Base-by-base conservation (phyloP, 1,140 invertebrate species). In the Sinella curviseta region DNA sequence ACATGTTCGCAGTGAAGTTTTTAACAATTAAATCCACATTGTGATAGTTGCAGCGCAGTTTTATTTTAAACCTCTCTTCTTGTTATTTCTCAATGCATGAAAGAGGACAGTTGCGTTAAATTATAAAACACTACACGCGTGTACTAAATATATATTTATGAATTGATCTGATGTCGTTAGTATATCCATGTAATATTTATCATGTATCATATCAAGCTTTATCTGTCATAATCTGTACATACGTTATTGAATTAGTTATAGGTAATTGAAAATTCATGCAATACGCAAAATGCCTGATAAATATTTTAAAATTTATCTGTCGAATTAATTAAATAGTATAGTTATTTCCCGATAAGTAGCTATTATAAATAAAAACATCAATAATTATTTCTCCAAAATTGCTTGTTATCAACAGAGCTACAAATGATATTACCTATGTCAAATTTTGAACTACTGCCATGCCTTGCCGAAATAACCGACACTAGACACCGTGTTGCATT, bases 191-290 rank as follows among this genome's bases (percentile, higher is more conserved):
- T 16, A n/a, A 60, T 26, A 60, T n/a, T 60, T 60, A 60, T n/a
- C 57, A 4, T 60, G 57, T 60, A 60, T 60, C 57, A 60, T 60
- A 60, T 60, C 57, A 60, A 60, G 57, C 57, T 60, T 26, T 60
- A 17, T 3, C 57, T 60, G 57, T 60, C 14, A 60, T 26, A 60
- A 17, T 14, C 14, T 60, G 57, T 60, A 26, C 12, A 60, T 60
- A 60, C 57, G 4, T n/a, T 12, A 26, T 60, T 8, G 4, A 60
- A 26, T 60, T 26, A 60, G 24, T 60, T 60, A 17, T 26, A 60
- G 24, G 20, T 8, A 12, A 48, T 20, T 20, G 39, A 48, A 48
- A 48, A 48, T 48, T 8, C 39, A 48, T 48, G 39, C 39, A 48
- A 48, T 48, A 48, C 39, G 39, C 39, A 48, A 48, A n/a, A 8